Percentiles rank a stretch among this genome's conserved stretches.
Evolutionary conservation across 2,797 vertebrate species (phyloP).

Genomic region (Synaphobranchus kaupii): DNA sequence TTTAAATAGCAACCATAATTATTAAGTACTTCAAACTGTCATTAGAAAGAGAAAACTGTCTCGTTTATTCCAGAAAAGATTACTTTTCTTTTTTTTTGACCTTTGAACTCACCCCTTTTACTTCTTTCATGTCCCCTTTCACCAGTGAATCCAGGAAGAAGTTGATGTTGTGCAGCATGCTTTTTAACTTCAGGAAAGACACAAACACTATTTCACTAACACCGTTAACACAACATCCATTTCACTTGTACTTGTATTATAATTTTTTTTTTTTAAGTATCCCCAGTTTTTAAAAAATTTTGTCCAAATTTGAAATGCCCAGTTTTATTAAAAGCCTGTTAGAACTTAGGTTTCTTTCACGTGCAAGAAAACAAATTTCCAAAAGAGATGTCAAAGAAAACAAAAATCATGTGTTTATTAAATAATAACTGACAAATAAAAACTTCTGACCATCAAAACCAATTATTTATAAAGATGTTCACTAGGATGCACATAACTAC

Average conservation of each 20-base stretch:
- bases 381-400: too few relatives aligned
- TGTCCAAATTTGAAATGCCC: neutral
- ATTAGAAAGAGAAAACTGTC: neutral
- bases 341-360: too few relatives aligned
- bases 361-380: too few relatives aligned
- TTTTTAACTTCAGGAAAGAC: slow-evolving; percentile 72
- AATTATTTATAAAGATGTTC: too few relatives aligned
- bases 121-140: slow-evolving; percentile 75
- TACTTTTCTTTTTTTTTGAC: neutral
- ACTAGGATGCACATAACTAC: too few relatives aligned
- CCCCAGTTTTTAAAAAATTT: neutral
- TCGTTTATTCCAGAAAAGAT: neutral
- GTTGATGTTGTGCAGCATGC: slow-evolving; percentile 82
- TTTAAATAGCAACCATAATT: neutral
- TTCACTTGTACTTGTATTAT: neutral
- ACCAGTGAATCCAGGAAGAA: slow-evolving; percentile 82
- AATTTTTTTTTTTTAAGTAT: neutral
- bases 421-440: too few relatives aligned
- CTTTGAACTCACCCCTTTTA: slow-evolving; percentile 69
- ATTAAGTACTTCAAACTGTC: neutral
- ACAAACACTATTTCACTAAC: neutral
- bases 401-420: too few relatives aligned
- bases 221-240: neutral
- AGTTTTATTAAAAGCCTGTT: too few relatives aligned
- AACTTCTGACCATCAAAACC: too few relatives aligned